Evolutionary conservation across 2,113 vertebrate genomes (phyloP).

Genomic region (Laticauda colubrina): DNA sequence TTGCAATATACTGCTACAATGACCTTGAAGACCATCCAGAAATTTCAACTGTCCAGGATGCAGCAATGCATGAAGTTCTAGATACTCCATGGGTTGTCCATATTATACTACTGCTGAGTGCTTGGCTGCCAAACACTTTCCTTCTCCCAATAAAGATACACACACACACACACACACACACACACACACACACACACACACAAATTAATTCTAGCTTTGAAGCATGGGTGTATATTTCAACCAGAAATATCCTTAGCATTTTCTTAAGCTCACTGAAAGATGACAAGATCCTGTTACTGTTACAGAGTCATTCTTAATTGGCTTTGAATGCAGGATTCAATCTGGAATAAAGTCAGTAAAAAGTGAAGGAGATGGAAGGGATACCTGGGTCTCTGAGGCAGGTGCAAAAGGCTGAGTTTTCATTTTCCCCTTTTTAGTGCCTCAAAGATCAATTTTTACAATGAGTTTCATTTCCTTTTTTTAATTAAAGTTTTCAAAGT

Average conservation of each 20-base stretch:
- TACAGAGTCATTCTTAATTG: not conserved
- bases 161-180: not conserved
- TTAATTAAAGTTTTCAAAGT: slow-evolving; percentile 15
- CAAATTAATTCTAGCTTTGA: not conserved
- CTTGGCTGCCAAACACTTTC: not conserved
- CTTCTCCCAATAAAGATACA: not conserved
- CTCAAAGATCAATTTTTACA: not conserved
- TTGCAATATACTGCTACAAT: not conserved
- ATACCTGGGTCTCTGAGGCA: not conserved
- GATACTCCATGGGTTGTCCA: not conserved
- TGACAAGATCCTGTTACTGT: not conserved
- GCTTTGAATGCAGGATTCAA: not conserved
- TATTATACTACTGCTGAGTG: not conserved
- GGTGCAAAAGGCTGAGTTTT: not conserved
- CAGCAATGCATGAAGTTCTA: not conserved
- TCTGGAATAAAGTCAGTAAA: slow-evolving; percentile 4
- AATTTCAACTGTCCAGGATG: not conserved
- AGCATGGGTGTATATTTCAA: not conserved
- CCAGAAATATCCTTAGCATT: not conserved
- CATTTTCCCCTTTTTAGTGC: not conserved
- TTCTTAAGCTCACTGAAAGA: not conserved
- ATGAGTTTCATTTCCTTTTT: not conserved
- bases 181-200: not conserved
- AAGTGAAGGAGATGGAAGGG: not conserved
- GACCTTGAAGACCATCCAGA: not conserved